Percentiles rank a stretch among this genome's conserved stretches.
Conservation (phyloP, 2,113 vertebrate species). For the Phylloscopus trochiloides region DNA sequence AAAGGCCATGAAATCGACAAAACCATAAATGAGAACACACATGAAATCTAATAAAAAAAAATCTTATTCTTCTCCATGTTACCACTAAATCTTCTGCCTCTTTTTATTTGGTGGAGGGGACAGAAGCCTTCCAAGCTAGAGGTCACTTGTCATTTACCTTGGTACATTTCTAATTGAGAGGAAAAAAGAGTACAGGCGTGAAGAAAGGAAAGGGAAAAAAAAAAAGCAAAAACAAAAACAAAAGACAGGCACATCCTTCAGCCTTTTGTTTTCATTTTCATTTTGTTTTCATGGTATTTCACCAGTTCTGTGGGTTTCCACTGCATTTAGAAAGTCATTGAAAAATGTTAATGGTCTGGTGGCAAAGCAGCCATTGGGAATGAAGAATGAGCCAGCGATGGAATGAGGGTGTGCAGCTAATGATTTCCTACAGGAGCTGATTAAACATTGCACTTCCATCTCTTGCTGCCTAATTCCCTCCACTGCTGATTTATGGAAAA, state of each 20-base stretch:
- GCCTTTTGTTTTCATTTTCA: slow-evolving; percentile 23
- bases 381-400: slow-evolving; percentile 66
- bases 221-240: neutral
- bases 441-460: slow-evolving; percentile 71
- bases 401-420: slow-evolving; percentile 73
- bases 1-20: slow-evolving; percentile 3
- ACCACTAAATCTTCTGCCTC: neutral
- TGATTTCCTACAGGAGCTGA: slow-evolving; percentile 77
- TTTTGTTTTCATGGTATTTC: slow-evolving; percentile 7
- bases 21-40: slow-evolving; percentile 6
- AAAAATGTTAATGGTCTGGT: slow-evolving; percentile 72
- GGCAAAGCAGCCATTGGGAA: slow-evolving; percentile 63
- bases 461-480: slow-evolving; percentile 73
- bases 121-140: neutral
- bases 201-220: neutral
- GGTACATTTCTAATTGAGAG: slow-evolving; percentile 17
- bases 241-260: slow-evolving; percentile 4
- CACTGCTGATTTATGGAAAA: slow-evolving; percentile 68
- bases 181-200: neutral
- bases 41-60: slow-evolving; percentile 23
- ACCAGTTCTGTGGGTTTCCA: slow-evolving; percentile 43
- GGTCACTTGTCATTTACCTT: neutral
- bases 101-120: neutral
- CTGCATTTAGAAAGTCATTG: slow-evolving; percentile 69
- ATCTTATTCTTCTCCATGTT: neutral